Evolutionary conservation across 2,113 vertebrate genomes (phyloP), one percentile per base, ranked within the genome.

Genomic region (Daphoenositta chrysoptera): DNA sequence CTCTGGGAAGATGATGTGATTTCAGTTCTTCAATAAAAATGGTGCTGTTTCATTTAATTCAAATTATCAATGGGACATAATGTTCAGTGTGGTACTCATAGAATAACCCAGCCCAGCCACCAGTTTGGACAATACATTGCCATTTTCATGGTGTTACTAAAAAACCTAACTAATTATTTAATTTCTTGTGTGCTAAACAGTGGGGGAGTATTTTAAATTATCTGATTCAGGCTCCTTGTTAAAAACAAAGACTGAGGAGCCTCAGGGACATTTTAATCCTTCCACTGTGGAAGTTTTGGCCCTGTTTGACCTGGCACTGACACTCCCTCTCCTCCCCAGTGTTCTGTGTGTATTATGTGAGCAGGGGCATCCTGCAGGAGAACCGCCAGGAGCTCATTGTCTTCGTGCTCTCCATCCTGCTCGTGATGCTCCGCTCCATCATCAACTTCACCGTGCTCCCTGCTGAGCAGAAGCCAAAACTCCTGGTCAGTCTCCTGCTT

Each of bases 311-410:
- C 23, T 64, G 64, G n/a, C 15, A 30, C 61, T 79, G 81, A 30
- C n/a, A 1, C 17, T 8, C 61, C 73, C 87, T 93, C 11, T 92
- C 66, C 54, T 56, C 37, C 47, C 16, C 95, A 93, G 98, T 98
- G 96, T 99, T 99, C 97, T 98, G 98, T 91, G 92, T 98, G 44
- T 99, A 99, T 73, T 99, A 99, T 33, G 97, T 99, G 83, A 95
- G 72, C 27, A 97, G 98, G 15, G 98, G 98, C 3, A 97, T 99
- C 57, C 97, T 99, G 96, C 98, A 99, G 96, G 98, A 99, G 97
- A 99, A 99, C 88, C 95, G 97, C 22, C 98, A 98, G 97, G 98
- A 99, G 97, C 98, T 99, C 79, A 47, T 97, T 0, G 98, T 91
- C 13, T 99, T 99, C 21, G 96, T 98, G 19, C 94, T 99, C 35